Percentiles rank a stretch among this genome's conserved stretches.
phyloP scores from a whole-genome alignment of 2,888 invertebrate species.

The Ferdinandea cuprea region DNA sequence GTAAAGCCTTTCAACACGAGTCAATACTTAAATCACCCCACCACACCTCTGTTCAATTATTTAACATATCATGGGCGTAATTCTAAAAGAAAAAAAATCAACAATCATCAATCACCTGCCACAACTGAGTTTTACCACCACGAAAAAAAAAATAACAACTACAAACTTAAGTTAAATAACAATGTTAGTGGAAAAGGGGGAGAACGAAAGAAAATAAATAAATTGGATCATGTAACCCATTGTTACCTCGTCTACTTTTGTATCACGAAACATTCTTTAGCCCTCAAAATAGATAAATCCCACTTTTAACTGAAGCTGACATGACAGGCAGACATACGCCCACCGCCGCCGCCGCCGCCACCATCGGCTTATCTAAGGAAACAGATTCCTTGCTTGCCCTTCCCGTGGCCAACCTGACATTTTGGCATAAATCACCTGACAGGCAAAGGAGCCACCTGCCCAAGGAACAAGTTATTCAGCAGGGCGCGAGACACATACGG shows the following conservation, averaged over 20 bases:
- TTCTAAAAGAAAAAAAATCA: not conserved
- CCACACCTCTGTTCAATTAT: not conserved
- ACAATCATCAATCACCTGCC: constrained; percentile 12
- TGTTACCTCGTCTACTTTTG: constrained; percentile 29
- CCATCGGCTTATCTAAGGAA: constrained; percentile 25
- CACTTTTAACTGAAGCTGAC: constrained; percentile 58
- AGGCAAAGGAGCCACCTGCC: not conserved
- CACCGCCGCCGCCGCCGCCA: constrained; percentile 24
- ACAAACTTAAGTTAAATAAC: constrained; percentile 8
- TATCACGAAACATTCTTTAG: constrained; percentile 21
- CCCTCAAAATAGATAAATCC: constrained; percentile 57
- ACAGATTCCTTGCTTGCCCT: constrained; percentile 19
- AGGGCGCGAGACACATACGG: not conserved
- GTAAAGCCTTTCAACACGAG: not conserved
- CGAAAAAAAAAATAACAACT: not conserved
- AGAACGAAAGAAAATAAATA: constrained; percentile 13
- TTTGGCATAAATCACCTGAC: constrained; percentile 62
- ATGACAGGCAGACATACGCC: constrained; percentile 58
- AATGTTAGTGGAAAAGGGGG: not conserved
- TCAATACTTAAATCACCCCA: not conserved
- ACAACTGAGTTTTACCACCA: not conserved
- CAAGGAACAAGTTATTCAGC: too few species aligned
- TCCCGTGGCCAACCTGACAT: constrained; percentile 36
- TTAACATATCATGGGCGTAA: not conserved
- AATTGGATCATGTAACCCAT: constrained; percentile 39